Evolutionary conservation across 2,797 vertebrate species (phyloP).

Genomic region (Zonotrichia albicollis): DNA sequence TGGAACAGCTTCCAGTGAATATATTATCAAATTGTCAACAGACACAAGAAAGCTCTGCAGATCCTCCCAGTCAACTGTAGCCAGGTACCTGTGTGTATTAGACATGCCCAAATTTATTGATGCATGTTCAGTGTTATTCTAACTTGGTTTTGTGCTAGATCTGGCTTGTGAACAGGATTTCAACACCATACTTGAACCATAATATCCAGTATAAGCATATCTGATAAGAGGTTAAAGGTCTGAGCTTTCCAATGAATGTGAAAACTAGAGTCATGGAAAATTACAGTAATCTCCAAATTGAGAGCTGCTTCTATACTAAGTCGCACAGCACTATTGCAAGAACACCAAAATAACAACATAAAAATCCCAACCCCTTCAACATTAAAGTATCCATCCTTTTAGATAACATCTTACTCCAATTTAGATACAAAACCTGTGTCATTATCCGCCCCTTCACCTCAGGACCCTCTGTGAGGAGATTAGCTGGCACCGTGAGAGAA

Average conservation of each 20-base stretch:
- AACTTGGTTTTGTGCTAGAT: background rate
- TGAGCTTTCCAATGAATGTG: background rate
- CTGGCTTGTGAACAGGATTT: background rate
- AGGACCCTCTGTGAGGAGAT: background rate
- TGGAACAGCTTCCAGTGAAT: background rate
- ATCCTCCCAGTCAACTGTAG: background rate
- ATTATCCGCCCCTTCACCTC: background rate
- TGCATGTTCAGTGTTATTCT: fast-evolving
- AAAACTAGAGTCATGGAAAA: background rate
- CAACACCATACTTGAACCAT: background rate
- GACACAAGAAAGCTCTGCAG: background rate
- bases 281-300: background rate
- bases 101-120: background rate
- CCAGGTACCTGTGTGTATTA: background rate
- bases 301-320: background rate
- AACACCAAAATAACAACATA: background rate
- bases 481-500: background rate
- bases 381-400: background rate
- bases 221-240: background rate
- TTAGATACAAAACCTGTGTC: background rate
- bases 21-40: background rate
- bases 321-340: background rate
- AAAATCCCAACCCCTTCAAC: fast-evolving
- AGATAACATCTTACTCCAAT: background rate
- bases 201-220: background rate